Conservation (phyloP, 2,113 vertebrate species). For the Caranx melampygus region DNA sequence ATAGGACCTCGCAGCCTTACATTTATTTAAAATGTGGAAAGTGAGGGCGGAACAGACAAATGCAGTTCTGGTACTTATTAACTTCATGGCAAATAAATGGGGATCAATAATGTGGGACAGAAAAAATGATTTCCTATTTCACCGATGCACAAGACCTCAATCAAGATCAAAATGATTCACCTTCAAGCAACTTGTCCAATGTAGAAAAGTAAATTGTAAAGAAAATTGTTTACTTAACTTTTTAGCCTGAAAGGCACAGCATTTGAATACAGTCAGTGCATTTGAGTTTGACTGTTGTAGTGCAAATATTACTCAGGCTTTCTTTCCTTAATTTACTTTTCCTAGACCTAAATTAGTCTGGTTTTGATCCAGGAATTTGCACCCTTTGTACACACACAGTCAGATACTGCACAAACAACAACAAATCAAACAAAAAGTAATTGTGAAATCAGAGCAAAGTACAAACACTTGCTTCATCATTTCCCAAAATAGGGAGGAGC, state of each 20-base stretch:
- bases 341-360: not conserved
- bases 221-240: not conserved
- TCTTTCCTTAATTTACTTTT: not conserved
- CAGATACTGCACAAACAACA: conserved; percentile 22
- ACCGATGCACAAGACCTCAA: not conserved
- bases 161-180: not conserved
- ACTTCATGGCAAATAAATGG: conserved; percentile 67
- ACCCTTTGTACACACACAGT: conserved; percentile 13
- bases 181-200: not conserved
- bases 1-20: not conserved
- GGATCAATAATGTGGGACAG: conserved; percentile 58
- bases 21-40: conserved; percentile 46
- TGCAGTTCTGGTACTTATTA: conserved; percentile 75
- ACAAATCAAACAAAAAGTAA: not conserved
- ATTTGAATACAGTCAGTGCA: not conserved
- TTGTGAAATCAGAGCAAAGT: conserved; percentile 63
- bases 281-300: not conserved
- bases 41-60: conserved; percentile 12
- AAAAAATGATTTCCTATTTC: not conserved
- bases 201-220: too few relatives aligned
- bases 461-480: conserved; percentile 63
- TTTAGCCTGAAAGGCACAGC: not conserved
- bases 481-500: conserved; percentile 67
- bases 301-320: not conserved
- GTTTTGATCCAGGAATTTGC: conserved; percentile 2